phyloP scores from a whole-genome alignment of 2,888 invertebrate species.

The Colletes collaris region DNA sequence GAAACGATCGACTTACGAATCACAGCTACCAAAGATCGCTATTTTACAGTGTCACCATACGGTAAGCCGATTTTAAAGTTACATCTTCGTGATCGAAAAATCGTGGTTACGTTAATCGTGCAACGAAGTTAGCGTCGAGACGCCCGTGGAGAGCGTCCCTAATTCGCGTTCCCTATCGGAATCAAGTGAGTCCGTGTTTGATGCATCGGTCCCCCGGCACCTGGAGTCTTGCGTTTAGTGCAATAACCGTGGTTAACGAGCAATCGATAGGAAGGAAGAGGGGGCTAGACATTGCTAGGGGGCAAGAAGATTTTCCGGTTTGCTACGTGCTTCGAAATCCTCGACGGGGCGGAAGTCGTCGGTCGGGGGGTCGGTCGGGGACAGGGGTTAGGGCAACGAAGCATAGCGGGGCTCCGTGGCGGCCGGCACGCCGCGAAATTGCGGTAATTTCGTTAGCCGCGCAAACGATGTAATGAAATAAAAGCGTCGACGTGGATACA shows the following conservation, averaged over 20 bases:
- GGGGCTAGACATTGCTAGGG: constrained; percentile 21
- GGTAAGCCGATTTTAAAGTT: too few relatives aligned
- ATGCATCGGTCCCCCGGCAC: constrained; percentile 31
- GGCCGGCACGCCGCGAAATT: constrained; percentile 64
- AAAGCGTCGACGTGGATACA: constrained; percentile 65
- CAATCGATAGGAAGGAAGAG: constrained; percentile 39
- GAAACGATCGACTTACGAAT: too few relatives aligned
- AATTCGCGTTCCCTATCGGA: constrained; percentile 15
- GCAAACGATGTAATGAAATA: constrained; percentile 75
- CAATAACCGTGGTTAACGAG: constrained; percentile 45
- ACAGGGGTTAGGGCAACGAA: constrained; percentile 6
- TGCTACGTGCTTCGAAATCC: constrained; percentile 37
- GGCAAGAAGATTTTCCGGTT: constrained; percentile 40
- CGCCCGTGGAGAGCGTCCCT: background rate
- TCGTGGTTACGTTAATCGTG: too few relatives aligned
- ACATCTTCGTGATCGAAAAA: too few relatives aligned
- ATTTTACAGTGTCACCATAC: too few relatives aligned
- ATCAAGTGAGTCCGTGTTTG: constrained; percentile 10
- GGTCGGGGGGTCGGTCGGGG: background rate
- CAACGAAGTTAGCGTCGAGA: background rate
- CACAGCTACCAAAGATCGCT: too few relatives aligned
- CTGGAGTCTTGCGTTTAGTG: constrained; percentile 11
- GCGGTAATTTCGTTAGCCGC: constrained; percentile 73
- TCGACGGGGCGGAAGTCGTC: constrained; percentile 18
- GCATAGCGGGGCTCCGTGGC: constrained; percentile 20